These are phyloP conservation scores for Paedocypris sp. DNA, from an alignment of 2,113 vertebrate species.

Conservation along the genomic window DNA sequence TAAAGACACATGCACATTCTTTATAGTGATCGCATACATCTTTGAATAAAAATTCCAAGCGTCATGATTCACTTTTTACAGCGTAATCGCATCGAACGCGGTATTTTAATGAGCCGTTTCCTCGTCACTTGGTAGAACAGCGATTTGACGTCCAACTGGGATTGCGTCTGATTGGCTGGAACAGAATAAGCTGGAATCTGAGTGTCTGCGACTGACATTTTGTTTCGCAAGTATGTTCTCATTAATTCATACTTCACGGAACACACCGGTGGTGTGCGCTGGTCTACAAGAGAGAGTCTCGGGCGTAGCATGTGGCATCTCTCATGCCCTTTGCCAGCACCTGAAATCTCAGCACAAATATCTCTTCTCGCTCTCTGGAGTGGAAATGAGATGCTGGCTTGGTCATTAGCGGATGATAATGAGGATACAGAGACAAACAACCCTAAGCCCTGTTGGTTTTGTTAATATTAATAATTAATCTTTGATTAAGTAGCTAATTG, in stretches of 20 bases:
- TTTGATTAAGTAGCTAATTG: constrained; percentile 66
- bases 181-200: neutral
- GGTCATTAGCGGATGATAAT: constrained; percentile 65
- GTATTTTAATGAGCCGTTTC: constrained; percentile 15
- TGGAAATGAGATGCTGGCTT: constrained; percentile 62
- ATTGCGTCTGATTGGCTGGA: neutral
- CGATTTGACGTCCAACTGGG: neutral
- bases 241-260: neutral
- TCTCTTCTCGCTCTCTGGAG: constrained; percentile 45
- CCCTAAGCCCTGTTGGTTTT: constrained; percentile 63
- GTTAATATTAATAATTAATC: constrained; percentile 64
- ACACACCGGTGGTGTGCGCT: neutral
- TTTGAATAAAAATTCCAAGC: too few species aligned
- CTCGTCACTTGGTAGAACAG: neutral
- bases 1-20: too few species aligned
- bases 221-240: neutral
- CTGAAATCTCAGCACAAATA: constrained; percentile 40
- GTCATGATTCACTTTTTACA: too few species aligned
- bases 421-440: constrained; percentile 63
- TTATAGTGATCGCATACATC: too few species aligned
- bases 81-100: constrained; percentile 32
- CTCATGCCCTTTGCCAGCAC: constrained; percentile 37
- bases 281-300: constrained; percentile 1
- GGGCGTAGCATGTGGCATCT: constrained; percentile 21
- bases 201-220: constrained; percentile 4